Evolutionary conservation across 2,113 vertebrate genomes (phyloP).

Genomic region (Orthochromis indermauri): DNA sequence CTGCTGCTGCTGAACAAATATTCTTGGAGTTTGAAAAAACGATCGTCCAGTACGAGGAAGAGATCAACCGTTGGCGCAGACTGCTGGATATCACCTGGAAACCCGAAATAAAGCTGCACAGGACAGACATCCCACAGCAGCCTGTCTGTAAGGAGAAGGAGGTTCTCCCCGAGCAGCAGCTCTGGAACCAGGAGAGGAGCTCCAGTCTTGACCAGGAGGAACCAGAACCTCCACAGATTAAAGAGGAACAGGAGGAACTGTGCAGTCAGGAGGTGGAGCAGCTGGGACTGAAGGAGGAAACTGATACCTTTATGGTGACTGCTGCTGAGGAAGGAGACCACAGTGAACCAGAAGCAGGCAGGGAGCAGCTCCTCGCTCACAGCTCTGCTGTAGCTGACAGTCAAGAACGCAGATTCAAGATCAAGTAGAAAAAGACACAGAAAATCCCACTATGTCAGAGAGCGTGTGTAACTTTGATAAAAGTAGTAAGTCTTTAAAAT

Average conservation of each 20-base stretch:
- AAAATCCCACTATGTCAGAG: neutral
- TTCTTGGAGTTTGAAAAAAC: neutral
- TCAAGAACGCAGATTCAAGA: neutral
- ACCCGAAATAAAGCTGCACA: neutral
- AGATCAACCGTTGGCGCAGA: neutral
- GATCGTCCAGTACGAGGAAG: neutral
- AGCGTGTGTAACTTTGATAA: neutral
- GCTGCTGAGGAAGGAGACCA: neutral
- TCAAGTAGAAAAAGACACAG: neutral
- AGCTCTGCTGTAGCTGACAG: neutral
- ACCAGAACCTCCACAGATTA: neutral
- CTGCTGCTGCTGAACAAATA: neutral
- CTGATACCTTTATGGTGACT: neutral
- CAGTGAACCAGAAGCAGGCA: neutral
- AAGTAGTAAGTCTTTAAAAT: neutral
- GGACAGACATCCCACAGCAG: neutral
- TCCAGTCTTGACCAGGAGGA: neutral
- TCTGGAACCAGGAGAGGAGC: neutral
- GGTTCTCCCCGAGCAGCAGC: neutral
- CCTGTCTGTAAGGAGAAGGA: neutral
- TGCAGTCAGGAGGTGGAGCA: neutral
- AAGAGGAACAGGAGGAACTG: neutral
- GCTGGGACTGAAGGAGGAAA: neutral
- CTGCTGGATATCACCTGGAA: neutral
- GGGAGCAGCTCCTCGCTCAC: neutral